Evolutionary conservation across 2,888 invertebrate species (phyloP), one percentile per base, ranked within the genome.

Genomic region (Mythimna vitellina): DNA sequence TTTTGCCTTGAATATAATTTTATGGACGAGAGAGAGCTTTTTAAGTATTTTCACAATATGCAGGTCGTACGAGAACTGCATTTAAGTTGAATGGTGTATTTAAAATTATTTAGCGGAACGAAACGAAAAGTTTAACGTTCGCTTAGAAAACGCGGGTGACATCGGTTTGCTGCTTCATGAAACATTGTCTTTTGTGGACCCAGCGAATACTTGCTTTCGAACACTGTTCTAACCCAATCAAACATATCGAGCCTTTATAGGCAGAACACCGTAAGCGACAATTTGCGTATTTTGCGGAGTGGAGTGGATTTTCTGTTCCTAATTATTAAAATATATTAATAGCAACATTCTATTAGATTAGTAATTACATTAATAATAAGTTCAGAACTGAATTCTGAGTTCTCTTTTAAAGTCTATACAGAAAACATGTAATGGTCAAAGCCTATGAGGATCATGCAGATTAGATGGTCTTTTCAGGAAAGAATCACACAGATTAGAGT

Each of bases 21-120:
- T 54, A 65, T 49, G 38, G n/a, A 22, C 46, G 17, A 6, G 42
- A 46, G 29, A 56, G 42, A 71, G 22, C 35, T 58, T 62, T 58
- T 25, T 46, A 22, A 22, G 60, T 17, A 65, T 71, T 63, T 58
- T 29, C 32, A 29, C 29, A 65, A 54, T 56, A 63, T 65, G 62
- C 57, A 66, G 32, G 25, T 54, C 9, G 1, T 61, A 74, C 17
- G 17, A 22, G n/a, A 51, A 64, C 38, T n/a, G 38, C 57, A 65
- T 49, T 64, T 60, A 49, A 49, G 63, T 66, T 56, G 63, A 77
- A 66, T 54, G 60, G 58, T 67, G 51, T 60, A 65, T 73, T 66
- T 72, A 38, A 67, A 64, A 46, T 73, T 17, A 49, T 17, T 3
- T 38, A 76, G 35, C 42, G 54, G 7, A 78, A 68, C n/a, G 38